A percentile compares a stretch with the other conserved stretches of the same genome.
phyloP scores from a whole-genome alignment of 2,888 invertebrate genomes.

The Eudasyphora cyanicolor region DNA sequence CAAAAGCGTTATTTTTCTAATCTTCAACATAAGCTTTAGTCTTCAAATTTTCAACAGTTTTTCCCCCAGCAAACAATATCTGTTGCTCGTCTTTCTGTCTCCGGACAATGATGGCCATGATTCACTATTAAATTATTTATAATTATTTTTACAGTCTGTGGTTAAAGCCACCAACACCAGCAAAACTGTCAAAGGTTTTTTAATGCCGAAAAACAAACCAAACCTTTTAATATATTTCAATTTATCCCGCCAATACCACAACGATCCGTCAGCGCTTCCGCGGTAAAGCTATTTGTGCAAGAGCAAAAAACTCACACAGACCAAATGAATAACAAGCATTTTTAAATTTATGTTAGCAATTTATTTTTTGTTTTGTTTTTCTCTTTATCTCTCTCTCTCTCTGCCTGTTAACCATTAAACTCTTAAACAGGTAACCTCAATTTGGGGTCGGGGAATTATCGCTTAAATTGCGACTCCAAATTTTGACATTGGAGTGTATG shows the following conservation, averaged over 20 bases:
- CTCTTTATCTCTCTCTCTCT: too few species aligned
- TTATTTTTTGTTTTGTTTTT: background rate
- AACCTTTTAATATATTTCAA: conserved; percentile 22
- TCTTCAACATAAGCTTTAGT: background rate
- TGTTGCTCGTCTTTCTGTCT: too few species aligned
- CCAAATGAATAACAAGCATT: conserved; percentile 6
- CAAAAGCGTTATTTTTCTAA: too few species aligned
- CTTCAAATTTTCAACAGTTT: background rate
- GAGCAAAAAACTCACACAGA: too few species aligned
- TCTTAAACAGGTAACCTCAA: conserved; percentile 21
- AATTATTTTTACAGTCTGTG: conserved; percentile 19
- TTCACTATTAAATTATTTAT: background rate
- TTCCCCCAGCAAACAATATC: too few species aligned
- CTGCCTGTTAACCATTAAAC: background rate
- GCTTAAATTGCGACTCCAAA: background rate
- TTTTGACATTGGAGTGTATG: background rate
- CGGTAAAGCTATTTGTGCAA: background rate
- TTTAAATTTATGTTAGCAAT: conserved; percentile 18
- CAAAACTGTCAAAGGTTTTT: background rate
- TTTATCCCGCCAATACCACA: conserved; percentile 15
- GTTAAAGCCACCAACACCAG: background rate
- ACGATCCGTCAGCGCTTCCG: background rate
- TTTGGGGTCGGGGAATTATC: background rate
- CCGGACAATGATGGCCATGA: too few species aligned
- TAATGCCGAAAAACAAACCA: background rate